These are phyloP conservation scores for Sakesphorus luctuosus DNA, from an alignment of 2,113 vertebrate species.

Conservation along the genomic window DNA sequence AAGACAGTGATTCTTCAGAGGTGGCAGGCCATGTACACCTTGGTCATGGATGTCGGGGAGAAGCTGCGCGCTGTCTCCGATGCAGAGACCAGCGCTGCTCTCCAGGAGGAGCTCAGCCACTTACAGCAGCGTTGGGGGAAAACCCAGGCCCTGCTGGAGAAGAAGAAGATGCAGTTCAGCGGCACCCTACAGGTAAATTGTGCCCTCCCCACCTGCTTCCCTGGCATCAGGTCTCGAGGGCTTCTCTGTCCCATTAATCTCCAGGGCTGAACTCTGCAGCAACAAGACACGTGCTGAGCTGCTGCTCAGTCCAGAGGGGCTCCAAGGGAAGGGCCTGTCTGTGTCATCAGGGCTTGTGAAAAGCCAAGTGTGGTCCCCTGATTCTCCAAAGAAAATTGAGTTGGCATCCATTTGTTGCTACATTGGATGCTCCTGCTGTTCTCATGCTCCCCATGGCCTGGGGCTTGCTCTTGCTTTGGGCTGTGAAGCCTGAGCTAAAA, in stretches of 20 bases:
- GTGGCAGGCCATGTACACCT: conserved; percentile 76
- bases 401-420: background rate
- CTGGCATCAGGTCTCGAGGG: fast-evolving
- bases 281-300: background rate
- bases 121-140: conserved; percentile 84
- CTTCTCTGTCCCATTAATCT: background rate
- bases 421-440: background rate
- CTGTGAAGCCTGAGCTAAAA: background rate
- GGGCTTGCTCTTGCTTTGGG: background rate
- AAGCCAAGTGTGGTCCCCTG: background rate
- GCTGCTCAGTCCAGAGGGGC: background rate
- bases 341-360: background rate
- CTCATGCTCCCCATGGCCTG: fast-evolving
- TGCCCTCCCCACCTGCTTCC: background rate
- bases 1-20: conserved; percentile 82
- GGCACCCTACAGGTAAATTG: conserved; percentile 74
- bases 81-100: conserved; percentile 59
- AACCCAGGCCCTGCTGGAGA: conserved; percentile 73
- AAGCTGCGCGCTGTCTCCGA: conserved; percentile 77
- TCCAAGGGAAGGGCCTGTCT: background rate
- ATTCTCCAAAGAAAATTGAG: background rate
- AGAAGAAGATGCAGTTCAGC: conserved; percentile 67
- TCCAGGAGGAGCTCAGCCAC: conserved; percentile 77
- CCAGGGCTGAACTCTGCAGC: background rate
- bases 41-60: conserved; percentile 80